Evolutionary conservation across 2,113 vertebrate genomes (phyloP).

Genomic region (Dicentrarchus labrax): DNA sequence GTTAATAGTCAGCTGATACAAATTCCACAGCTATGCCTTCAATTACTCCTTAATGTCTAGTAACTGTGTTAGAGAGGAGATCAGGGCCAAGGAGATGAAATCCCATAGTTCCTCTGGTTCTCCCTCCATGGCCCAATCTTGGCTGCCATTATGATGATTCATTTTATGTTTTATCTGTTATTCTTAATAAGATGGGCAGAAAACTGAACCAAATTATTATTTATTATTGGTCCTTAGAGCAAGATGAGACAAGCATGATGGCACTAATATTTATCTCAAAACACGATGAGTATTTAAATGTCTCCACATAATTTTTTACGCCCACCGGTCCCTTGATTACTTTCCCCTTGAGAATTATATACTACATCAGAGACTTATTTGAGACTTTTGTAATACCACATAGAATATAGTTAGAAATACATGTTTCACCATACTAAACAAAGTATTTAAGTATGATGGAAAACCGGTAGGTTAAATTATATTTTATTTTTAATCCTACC

Average conservation of each 20-base stretch:
- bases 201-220: neutral
- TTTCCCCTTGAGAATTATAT: slow-evolving; percentile 17
- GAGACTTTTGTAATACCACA: neutral
- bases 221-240: neutral
- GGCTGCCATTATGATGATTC: no score
- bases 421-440: neutral
- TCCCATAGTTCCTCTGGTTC: neutral
- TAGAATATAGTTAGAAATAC: neutral
- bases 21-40: slow-evolving; percentile 60
- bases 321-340: no score
- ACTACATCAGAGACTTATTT: neutral
- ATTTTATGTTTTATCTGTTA: no score
- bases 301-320: neutral
- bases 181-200: no score
- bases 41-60: slow-evolving; percentile 58
- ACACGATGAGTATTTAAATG: neutral
- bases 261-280: neutral
- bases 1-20: slow-evolving; percentile 67
- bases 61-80: slow-evolving; percentile 54
- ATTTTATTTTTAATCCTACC: no score
- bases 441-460: neutral
- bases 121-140: neutral
- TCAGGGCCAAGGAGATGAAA: neutral
- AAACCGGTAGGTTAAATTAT: neutral
- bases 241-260: neutral